Conservation (phyloP, 1,140 invertebrate genomes). For the Drosophila tsacasi region DNA sequence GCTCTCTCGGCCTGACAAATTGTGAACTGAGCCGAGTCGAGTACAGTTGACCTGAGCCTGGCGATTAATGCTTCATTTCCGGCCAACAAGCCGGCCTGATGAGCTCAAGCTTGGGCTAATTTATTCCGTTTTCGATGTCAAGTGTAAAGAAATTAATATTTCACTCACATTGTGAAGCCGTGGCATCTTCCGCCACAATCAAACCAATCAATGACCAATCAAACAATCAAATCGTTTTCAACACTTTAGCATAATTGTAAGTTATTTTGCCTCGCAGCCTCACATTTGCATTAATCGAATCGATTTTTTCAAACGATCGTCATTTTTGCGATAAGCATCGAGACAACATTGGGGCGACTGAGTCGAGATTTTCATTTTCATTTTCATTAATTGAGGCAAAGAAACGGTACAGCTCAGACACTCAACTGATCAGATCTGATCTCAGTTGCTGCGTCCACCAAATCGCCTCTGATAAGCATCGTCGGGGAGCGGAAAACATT, state of each 20-base stretch:
- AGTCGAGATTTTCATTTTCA: constrained; percentile 48
- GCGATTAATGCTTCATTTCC: constrained; percentile 76
- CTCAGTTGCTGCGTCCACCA: constrained; percentile 15
- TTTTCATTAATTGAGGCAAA: constrained; percentile 77
- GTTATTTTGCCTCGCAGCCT: constrained; percentile 57
- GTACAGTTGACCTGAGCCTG: constrained; percentile 39
- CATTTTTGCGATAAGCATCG: constrained; percentile 67
- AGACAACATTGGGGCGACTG: constrained; percentile 24
- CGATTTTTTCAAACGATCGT: constrained; percentile 34
- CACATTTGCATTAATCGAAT: constrained; percentile 75
- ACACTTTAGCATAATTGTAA: constrained; percentile 81
- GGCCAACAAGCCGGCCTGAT: constrained; percentile 21
- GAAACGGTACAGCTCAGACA: constrained; percentile 37
- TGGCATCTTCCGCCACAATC: constrained; percentile 23
- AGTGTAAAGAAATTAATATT: constrained; percentile 81
- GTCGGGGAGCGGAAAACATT: constrained; percentile 18
- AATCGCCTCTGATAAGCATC: constrained; percentile 39
- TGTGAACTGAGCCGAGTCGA: constrained; percentile 41
- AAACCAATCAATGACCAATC: constrained; percentile 41
- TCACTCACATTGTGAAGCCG: constrained; percentile 25
- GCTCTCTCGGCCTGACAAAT: constrained; percentile 66
- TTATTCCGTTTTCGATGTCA: constrained; percentile 45
- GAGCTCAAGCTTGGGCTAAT: constrained; percentile 40
- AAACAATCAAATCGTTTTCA: constrained; percentile 75
- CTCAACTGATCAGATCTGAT: constrained; percentile 40